A percentile compares a stretch with the other conserved stretches of the same genome.
phyloP scores from a whole-genome alignment of 2,888 invertebrate species.

The Anoplius nigerrimus region DNA sequence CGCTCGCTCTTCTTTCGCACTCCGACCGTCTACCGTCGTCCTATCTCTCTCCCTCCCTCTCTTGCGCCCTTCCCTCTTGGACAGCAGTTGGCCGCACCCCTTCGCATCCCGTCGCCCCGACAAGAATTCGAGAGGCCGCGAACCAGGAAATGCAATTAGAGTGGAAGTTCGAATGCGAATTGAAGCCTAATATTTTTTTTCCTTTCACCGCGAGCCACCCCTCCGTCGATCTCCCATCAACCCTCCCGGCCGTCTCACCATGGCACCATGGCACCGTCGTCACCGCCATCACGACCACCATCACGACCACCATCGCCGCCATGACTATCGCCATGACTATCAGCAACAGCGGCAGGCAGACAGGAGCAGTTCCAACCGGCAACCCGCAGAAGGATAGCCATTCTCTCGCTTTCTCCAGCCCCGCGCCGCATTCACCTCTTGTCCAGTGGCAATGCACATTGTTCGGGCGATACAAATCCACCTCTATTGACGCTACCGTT shows the following conservation, averaged over 20 bases:
- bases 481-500: conserved; percentile 49
- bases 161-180: conserved; percentile 41
- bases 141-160: conserved; percentile 50
- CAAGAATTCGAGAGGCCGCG: conserved; percentile 28
- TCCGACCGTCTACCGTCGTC: background rate
- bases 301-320: background rate
- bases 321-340: background rate
- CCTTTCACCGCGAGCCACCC: background rate
- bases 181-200: conserved; percentile 46
- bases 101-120: background rate
- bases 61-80: background rate
- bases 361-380: too few relatives aligned
- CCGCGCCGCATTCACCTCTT: conserved; percentile 40
- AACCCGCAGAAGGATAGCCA: conserved; percentile 7
- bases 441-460: conserved; percentile 47
- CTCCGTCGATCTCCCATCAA: conserved; percentile 10
- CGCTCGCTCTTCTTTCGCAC: background rate
- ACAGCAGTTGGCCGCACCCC: too few relatives aligned
- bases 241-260: background rate
- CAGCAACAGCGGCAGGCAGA: background rate
- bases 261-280: background rate
- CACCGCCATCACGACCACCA: background rate
- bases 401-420: conserved; percentile 36
- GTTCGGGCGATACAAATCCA: conserved; percentile 52
- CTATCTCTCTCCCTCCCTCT: background rate